These are phyloP conservation scores for Bombylius discolor DNA, from an alignment of 2,888 invertebrate genomes.

Conservation along the genomic window DNA sequence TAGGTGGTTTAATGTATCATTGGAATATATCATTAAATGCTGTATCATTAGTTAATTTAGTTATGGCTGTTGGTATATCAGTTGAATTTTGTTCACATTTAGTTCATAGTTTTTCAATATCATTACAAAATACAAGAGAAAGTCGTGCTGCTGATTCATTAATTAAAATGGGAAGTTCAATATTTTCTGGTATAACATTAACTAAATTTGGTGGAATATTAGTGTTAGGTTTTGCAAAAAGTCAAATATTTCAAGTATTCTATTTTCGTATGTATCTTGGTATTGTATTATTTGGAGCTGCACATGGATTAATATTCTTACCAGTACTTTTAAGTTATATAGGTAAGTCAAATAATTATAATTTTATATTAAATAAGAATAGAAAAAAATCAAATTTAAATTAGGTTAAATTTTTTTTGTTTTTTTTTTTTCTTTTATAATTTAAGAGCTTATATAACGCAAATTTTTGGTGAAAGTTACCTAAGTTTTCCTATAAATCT, in stretches of 20 bases:
- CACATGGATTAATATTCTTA: slow-evolving; percentile 93
- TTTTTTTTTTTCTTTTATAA: neutral
- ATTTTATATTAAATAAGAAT: neutral
- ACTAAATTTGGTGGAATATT: slow-evolving; percentile 97
- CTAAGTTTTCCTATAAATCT: no score
- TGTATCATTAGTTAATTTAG: slow-evolving; percentile 91
- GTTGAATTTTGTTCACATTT: slow-evolving; percentile 98
- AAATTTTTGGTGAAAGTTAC: no score
- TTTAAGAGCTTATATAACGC: neutral
- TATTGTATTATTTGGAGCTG: slow-evolving; percentile 91
- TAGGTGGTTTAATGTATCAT: slow-evolving; percentile 94
- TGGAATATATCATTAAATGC: slow-evolving; percentile 95
- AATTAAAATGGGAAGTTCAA: slow-evolving; percentile 85
- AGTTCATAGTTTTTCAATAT: slow-evolving; percentile 80
- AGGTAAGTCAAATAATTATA: slow-evolving; percentile 43
- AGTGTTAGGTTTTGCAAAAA: slow-evolving; percentile 92
- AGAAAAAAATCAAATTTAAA: neutral
- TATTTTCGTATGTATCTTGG: slow-evolving; percentile 97
- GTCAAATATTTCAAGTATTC: slow-evolving; percentile 91
- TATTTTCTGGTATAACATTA: slow-evolving; percentile 93
- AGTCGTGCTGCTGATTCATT: slow-evolving; percentile 72
- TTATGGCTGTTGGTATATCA: slow-evolving; percentile 96
- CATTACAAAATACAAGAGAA: slow-evolving; percentile 56
- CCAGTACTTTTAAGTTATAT: slow-evolving; percentile 95
- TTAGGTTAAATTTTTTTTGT: neutral